Base-by-base conservation (phyloP, 2,797 vertebrate species). In the Muraenolepis orangiensis region DNA sequence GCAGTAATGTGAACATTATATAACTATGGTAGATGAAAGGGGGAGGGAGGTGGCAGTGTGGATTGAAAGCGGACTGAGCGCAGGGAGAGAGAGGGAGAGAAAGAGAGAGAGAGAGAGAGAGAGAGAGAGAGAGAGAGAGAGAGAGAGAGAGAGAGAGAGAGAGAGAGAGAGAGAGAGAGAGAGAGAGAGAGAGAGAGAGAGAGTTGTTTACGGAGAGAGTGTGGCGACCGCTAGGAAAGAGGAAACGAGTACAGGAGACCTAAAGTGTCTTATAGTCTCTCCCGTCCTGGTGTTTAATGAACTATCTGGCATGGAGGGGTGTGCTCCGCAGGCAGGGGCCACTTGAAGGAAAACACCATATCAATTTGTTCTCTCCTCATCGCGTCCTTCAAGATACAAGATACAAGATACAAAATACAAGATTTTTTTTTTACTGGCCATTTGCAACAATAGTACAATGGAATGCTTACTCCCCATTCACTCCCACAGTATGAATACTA, bases 1-100 rank as follows among this genome's bases (percentile, higher is more conserved):
- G 72, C 79, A 72, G 66, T 73, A 77, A 85, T 88, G 81, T 29
- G 74, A 85, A 81, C 79, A 85, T 93, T 92, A 92, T 87, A 90
- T 91, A 93, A 93, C 87, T 74, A 13, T 83, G 78, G 82, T 79
- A 76, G 86, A 87, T 84, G 77, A 85, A 23, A 32, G 26, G 31
- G 69, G 79, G 66, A 69, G 77, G 64, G 73, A 74, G 75, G 12
- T 42, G 66, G 34, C 70, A 57, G 29, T 5, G 30, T n/a, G 42
- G 38, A 36, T 11, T 23, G 61, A 61, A 66, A 18, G n/a, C 57
- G 23, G n/a, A 10, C 6, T 0, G 23, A 36, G 40, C 26, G 26
- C 10, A 72, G 74, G 80, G 64, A 57, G 61, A 69, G 75, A 34
- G 70, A 8, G 75, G 51, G 73, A 72, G 80, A 71, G 77, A 34